Evolutionary conservation across 1,140 invertebrate genomes (phyloP), one percentile per base, ranked within the genome.

Genomic region (Caenorhabditis inopinata): DNA sequence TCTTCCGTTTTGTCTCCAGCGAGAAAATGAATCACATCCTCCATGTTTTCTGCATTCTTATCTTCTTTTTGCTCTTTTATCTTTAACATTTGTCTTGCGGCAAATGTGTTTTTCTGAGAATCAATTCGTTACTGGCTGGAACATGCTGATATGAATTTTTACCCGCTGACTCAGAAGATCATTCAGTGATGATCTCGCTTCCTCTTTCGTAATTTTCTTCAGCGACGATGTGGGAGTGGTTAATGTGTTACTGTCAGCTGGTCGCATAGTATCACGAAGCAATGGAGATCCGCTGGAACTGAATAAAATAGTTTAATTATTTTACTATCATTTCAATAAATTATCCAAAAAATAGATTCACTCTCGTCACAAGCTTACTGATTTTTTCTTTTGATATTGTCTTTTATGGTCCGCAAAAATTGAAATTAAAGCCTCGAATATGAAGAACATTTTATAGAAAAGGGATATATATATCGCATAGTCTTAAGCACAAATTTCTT

Each of bases 41-140:
- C 58, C 58, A 68, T 42, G 9, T 5, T 21, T 21, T 68, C 58
- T 1, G 32, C 4, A 1, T 4, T 6, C 23, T 42, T 68, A 5
- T 42, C 58, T 21, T 68, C 32, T 38, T 68, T 68, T 38, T 68
- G 35, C 58, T 42, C 58, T 42, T 68, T 68, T 2, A 68, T 12
- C 12, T 38, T 42, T 3, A 68, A 32, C 11, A 68, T 68, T 68
- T 68, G 58, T n/a, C 58, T 29, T 11, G 58, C 58, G 27, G 32
- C 58, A 11, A 68, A 68, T 6, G 58, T 68, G n/a, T 68, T 68
- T 38, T 68, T 68, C 58, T 68, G n/a, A 21, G 23, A 42, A 68
- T 68, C 21, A 18, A 4, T 51, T 51, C 11, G 2, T 25, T n/a
- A n/a, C n/a, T n/a, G n/a, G n/a, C n/a, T n/a, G n/a, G n/a, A n/a